A percentile compares a stretch with the other conserved stretches of the same genome.
These are phyloP conservation scores for Gila orcuttii DNA, from an alignment of 2,113 vertebrate genomes.

Conservation along the genomic window DNA sequence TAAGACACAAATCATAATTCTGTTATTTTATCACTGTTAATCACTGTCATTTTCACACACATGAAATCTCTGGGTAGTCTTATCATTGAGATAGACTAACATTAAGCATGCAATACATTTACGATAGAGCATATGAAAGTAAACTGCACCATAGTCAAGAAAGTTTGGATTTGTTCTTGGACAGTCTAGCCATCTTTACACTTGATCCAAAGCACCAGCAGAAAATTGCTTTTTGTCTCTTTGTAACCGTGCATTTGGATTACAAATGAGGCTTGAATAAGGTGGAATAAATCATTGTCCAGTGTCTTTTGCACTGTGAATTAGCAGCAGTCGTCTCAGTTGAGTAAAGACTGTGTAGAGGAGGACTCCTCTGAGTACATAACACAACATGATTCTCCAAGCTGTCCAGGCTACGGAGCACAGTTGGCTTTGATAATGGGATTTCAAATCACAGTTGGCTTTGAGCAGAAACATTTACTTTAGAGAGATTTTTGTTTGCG, in stretches of 20 bases:
- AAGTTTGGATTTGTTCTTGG: constrained; percentile 46
- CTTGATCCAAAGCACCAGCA: constrained; percentile 48
- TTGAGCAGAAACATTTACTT: constrained; percentile 60
- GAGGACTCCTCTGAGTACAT: constrained; percentile 46
- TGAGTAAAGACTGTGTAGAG: constrained; percentile 35
- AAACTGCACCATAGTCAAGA: constrained; percentile 34
- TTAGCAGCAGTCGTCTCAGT: constrained; percentile 43
- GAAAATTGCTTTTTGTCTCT: constrained; percentile 16
- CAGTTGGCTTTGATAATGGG: constrained; percentile 63
- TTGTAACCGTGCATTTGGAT: constrained; percentile 44
- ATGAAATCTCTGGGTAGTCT: constrained; percentile 39
- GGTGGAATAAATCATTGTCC: constrained; percentile 28
- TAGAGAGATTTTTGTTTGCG: constrained; percentile 66
- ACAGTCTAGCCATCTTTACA: constrained; percentile 40
- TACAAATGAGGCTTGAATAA: constrained; percentile 39
- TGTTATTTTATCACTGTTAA: not conserved
- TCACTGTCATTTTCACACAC: constrained; percentile 42
- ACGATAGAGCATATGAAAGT: constrained; percentile 38
- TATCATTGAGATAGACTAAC: constrained; percentile 20
- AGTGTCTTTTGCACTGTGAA: constrained; percentile 31
- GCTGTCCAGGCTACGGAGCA: constrained; percentile 45
- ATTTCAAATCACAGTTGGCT: constrained; percentile 60
- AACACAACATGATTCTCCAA: constrained; percentile 54
- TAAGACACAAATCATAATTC: too few species aligned
- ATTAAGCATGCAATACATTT: constrained; percentile 40